Evolutionary conservation across 2,888 invertebrate species (phyloP).

Genomic region (Mantis religiosa): DNA sequence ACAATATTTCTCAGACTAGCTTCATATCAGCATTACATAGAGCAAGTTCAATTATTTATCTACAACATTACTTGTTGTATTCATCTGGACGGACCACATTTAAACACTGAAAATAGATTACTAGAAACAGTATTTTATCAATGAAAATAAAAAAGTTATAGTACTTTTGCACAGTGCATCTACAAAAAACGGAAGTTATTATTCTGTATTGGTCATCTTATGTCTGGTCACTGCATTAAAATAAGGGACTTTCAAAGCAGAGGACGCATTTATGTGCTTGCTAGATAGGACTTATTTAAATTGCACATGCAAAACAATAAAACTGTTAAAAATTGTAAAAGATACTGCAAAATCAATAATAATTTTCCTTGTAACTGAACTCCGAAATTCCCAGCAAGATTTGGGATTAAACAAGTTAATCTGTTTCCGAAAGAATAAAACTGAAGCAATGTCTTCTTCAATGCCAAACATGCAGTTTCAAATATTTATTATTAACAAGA

Average conservation of each 20-base stretch:
- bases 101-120: not conserved
- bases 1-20: no score
- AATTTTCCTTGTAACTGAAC: not conserved
- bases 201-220: not conserved
- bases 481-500: not conserved
- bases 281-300: no score
- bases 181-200: not conserved
- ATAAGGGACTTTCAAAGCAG: not conserved
- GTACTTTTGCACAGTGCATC: not conserved
- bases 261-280: no score
- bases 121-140: not conserved
- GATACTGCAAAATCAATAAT: not conserved
- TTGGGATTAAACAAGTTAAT: not conserved
- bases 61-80: not conserved
- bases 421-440: not conserved
- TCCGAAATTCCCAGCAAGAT: not conserved
- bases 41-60: no score
- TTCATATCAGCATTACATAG: no score
- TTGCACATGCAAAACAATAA: not conserved
- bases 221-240: not conserved
- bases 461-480: not conserved
- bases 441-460: not conserved
- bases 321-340: not conserved
- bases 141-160: not conserved
- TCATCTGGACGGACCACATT: not conserved